phyloP scores from a whole-genome alignment of 2,888 invertebrate species.

The Trimorus sp. region DNA sequence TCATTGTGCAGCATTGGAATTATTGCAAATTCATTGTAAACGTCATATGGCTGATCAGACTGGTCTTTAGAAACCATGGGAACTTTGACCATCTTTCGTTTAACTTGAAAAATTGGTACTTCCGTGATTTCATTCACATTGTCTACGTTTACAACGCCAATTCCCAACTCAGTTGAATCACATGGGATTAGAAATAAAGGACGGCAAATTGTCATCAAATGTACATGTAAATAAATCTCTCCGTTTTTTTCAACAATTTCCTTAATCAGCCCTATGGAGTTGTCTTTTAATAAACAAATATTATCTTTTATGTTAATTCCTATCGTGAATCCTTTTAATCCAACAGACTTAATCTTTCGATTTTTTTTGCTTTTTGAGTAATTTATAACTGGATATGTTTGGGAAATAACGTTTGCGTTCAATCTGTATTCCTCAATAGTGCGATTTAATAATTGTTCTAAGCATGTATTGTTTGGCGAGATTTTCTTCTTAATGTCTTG shows the following conservation, averaged over 20 bases:
- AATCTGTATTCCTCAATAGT: not conserved
- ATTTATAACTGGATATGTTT: not conserved
- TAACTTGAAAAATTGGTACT: not conserved
- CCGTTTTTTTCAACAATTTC: not conserved
- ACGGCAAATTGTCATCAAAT: not conserved
- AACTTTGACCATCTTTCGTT: not conserved
- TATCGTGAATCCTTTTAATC: not conserved
- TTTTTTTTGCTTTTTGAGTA: not conserved
- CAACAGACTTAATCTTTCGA: not conserved
- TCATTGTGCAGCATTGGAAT: no score
- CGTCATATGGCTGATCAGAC: no score
- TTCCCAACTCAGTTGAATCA: not conserved
- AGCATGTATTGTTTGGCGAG: not conserved
- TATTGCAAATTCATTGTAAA: no score
- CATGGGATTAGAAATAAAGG: not conserved
- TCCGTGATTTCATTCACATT: not conserved
- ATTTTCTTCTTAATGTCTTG: not conserved
- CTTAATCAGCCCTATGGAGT: not conserved
- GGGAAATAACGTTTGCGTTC: not conserved
- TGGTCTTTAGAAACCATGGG: not conserved
- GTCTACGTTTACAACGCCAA: not conserved
- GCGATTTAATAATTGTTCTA: not conserved
- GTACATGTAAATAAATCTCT: not conserved
- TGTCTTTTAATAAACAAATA: not conserved
- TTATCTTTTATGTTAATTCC: not conserved